Evolutionary conservation across 1,140 invertebrate genomes (phyloP), one percentile per base, ranked within the genome.

Genomic region (Leptopilina boulardi): DNA sequence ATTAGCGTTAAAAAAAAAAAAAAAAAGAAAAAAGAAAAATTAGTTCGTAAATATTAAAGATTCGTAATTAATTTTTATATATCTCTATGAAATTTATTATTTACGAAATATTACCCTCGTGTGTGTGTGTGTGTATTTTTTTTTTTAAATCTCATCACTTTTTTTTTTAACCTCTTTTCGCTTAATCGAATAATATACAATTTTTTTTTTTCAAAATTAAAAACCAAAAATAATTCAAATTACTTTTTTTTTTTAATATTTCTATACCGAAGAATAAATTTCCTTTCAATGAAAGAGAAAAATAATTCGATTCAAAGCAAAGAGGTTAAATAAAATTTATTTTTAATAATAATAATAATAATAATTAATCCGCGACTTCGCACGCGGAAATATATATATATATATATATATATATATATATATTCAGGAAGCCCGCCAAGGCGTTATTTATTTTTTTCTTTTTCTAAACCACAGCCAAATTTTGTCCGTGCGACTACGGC

Each of bases 401-500:
- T 38, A 8, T 38, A 9, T 38, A 8, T 38, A 8, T 38, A 8
- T 38, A 8, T 38, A 38, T 6, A 3, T 38, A 38, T n/a, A 6
- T 51, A 66, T 66, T 66, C 11, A 66, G 59, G 59, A 79, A 80
- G 80, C 70, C 74, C 75, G 75, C 71, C 70, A 73, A 79, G 81
- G 72, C 77, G 77, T n/a, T n/a, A n/a, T n/a, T n/a, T n/a, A n/a
- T n/a, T n/a, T n/a, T n/a, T n/a, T n/a, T n/a, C 76, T 78, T 76
- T 38, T 82, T 76, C 59, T 79, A 83, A n/a, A 85, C 84, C 84
- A 85, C 84, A 85, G 84, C 84, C 84, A 85, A 82, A 83, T 82
- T 38, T 85, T 84, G 83, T 84, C 83, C 82, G 84, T 85, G 82
- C 84, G 79, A 85, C 81, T 84, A 83, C 81, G 83, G 84, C 82